Base-by-base conservation (phyloP, 2,113 vertebrate species). In the Eulemur rufifrons region DNA sequence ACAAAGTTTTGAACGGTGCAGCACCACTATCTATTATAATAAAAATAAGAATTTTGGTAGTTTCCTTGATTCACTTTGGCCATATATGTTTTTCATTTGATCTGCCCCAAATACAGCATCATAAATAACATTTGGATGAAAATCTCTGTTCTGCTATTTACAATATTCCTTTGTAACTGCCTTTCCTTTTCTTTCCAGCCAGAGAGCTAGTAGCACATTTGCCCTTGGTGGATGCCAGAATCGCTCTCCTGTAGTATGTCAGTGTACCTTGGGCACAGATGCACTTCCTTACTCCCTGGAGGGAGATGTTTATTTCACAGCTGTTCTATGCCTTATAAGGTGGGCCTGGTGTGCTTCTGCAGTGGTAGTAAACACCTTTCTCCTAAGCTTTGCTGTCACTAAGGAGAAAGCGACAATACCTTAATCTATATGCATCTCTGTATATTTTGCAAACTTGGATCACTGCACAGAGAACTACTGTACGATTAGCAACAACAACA, bases 261-360 rank as follows among this genome's bases (percentile, higher is more conserved):
- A 0, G 12, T 34, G 17, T 66, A 71, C 17, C 25, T 56, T 17
- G 56, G 54, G 32, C 0, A 71, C 25, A 3, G 4, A 13, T 12
- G 17, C 2, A 14, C 37, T 61, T 76, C 94, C 61, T 74, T n/a
- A 5, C 8, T 68, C 27, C 2, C 29, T 21, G 37, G 25, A 80
- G 6, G 7, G 8, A 27, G 15, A 4, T 27, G 21, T 32, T n/a
- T 25, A n/a, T 45, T 45, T 77, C 34, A 37, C 47, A 47, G n/a
- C 17, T 82, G 10, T 64, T 66, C 25, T 23, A 6, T 8, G 9
- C 32, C 47, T 81, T 54, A 3, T 25, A 11, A 3, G 0, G n/a
- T 1, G 1, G 56, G 34, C 37, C 7, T 2, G 12, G 6, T 2
- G 15, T n/a, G 39, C 13, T 12, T 86, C 69, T 39, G 1, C 0